phyloP scores from a whole-genome alignment of 1,140 invertebrate genomes.

The Pachypeltis micranthus region DNA sequence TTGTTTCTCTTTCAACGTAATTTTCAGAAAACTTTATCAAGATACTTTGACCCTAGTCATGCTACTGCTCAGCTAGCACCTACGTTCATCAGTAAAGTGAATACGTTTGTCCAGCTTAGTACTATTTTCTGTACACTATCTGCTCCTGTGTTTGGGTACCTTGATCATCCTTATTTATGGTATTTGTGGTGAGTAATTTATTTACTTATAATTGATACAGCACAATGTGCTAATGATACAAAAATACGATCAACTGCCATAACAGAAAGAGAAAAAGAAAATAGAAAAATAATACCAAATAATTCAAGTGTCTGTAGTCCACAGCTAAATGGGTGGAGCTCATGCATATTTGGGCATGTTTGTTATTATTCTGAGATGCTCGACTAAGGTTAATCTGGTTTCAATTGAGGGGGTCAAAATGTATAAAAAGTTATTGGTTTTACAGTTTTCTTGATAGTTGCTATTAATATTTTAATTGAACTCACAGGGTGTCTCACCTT shows the following conservation, averaged over 20 bases:
- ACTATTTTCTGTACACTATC: conserved; percentile 67
- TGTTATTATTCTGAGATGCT: too few relatives aligned
- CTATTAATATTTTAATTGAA: not conserved
- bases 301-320: too few relatives aligned
- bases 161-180: conserved; percentile 64
- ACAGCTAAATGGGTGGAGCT: too few relatives aligned
- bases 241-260: too few relatives aligned
- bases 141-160: conserved; percentile 68
- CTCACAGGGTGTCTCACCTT: not conserved
- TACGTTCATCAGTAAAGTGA: conserved; percentile 85
- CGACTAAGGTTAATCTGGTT: too few relatives aligned
- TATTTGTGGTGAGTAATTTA: conserved; percentile 56
- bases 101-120: conserved; percentile 76
- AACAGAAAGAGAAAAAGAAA: too few relatives aligned
- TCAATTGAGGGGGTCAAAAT: too few relatives aligned
- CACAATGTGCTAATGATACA: too few relatives aligned
- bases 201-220: too few relatives aligned
- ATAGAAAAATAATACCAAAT: too few relatives aligned
- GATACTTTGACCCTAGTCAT: conserved; percentile 82
- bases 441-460: not conserved
- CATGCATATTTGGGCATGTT: too few relatives aligned
- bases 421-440: not conserved
- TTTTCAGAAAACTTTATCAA: conserved; percentile 63
- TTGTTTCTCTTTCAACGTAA: not conserved
- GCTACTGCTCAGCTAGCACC: conserved; percentile 84